Evolutionary conservation across 1,140 invertebrate species (phyloP).

Genomic region (Drosophila erecta): DNA sequence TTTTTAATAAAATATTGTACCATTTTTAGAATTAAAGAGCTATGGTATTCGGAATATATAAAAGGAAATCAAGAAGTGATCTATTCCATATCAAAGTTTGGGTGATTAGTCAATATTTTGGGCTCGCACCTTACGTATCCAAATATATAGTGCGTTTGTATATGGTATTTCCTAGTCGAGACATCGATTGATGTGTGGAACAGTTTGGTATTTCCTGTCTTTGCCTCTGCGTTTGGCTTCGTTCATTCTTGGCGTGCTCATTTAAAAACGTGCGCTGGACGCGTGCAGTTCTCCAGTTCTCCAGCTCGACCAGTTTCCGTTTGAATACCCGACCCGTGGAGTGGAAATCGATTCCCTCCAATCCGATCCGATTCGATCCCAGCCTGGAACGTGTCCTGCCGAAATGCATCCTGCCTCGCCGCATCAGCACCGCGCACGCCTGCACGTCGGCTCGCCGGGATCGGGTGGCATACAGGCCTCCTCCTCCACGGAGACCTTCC

Average conservation of each 20-base stretch:
- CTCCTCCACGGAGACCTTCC: slow-evolving; percentile 51
- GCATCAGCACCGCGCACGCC: slow-evolving; percentile 73
- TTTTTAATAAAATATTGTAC: no score
- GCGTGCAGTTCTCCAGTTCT: slow-evolving; percentile 66
- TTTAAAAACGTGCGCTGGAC: slow-evolving; percentile 70
- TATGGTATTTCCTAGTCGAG: slow-evolving; percentile 16
- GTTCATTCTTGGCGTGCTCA: slow-evolving; percentile 43
- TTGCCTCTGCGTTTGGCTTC: slow-evolving; percentile 12
- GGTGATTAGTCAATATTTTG: background rate
- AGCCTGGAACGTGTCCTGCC: background rate
- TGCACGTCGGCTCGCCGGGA: slow-evolving; percentile 45
- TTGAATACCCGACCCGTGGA: slow-evolving; percentile 5
- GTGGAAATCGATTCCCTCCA: background rate
- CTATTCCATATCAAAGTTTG: no score
- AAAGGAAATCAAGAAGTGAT: no score
- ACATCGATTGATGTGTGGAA: background rate
- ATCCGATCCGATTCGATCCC: background rate
- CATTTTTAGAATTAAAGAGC: no score
- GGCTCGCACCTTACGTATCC: background rate
- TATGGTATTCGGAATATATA: no score
- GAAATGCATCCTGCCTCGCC: slow-evolving; percentile 76
- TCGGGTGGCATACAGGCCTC: slow-evolving; percentile 43
- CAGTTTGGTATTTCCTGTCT: slow-evolving; percentile 13
- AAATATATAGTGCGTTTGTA: no score
- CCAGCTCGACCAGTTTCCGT: slow-evolving; percentile 29